phyloP scores from a whole-genome alignment of 1,140 invertebrate species.

The Tetramorium simillimum region DNA sequence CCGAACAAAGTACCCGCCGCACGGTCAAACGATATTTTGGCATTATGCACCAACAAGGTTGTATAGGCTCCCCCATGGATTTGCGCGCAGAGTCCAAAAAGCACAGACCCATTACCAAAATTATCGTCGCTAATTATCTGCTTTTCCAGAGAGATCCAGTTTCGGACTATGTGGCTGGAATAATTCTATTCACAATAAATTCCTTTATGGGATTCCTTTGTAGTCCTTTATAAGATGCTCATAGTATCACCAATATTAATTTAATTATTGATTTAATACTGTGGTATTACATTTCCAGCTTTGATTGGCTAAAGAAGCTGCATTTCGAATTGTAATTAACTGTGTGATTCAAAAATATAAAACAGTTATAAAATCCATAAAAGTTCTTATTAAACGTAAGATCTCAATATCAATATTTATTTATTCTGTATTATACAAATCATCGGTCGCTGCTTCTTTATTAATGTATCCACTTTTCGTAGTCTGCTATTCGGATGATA shows the following conservation, averaged over 20 bases:
- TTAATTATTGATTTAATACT: neutral
- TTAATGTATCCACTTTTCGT: neutral
- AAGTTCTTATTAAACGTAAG: neutral
- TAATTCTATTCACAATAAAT: neutral
- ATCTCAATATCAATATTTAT: neutral
- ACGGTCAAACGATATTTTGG: slow-evolving; percentile 63
- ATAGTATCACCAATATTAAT: neutral
- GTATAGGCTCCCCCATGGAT: neutral
- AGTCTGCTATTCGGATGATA: neutral
- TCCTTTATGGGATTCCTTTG: neutral
- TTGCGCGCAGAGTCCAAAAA: neutral
- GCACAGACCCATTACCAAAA: neutral
- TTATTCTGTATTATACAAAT: neutral
- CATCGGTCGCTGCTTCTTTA: neutral
- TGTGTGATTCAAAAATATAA: neutral
- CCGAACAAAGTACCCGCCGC: slow-evolving; percentile 55
- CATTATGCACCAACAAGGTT: slow-evolving; percentile 47
- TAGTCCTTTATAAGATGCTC: neutral
- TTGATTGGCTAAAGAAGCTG: neutral
- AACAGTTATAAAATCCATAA: neutral
- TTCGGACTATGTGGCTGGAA: too few species aligned
- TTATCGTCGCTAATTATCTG: slow-evolving; percentile 6
- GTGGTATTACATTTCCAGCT: neutral
- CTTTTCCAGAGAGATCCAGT: neutral
- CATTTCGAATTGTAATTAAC: neutral